Evolutionary conservation across 2,797 vertebrate species (phyloP).

Genomic region (Taeniopygia guttata): DNA sequence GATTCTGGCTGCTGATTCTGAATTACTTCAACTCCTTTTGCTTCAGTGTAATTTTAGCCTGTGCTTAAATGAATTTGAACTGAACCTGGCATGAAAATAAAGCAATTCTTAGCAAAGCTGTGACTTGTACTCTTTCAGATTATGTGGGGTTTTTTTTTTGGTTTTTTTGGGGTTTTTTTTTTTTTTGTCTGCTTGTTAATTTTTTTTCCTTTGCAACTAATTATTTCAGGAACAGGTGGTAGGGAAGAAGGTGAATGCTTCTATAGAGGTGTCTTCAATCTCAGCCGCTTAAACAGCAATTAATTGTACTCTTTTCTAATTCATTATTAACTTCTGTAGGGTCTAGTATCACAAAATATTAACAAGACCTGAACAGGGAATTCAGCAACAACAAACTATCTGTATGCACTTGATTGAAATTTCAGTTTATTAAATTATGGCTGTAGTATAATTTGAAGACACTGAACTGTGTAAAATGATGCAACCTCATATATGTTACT

Average conservation of each 20-base stretch:
- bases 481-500: background rate
- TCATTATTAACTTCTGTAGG: conserved; percentile 14
- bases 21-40: background rate
- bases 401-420: background rate
- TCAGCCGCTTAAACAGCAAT: background rate
- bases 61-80: background rate
- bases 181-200: background rate
- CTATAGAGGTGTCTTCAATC: background rate
- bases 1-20: background rate
- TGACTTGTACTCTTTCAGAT: background rate
- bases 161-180: too few species aligned
- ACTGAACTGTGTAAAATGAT: background rate
- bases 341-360: conserved; percentile 2
- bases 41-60: background rate
- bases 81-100: background rate
- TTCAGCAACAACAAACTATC: background rate
- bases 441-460: background rate
- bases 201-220: background rate
- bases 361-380: background rate
- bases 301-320: background rate
- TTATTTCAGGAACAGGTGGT: background rate
- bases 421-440: background rate
- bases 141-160: background rate
- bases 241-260: background rate
- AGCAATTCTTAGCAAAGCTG: background rate